Base-by-base conservation (phyloP, 1,140 invertebrate genomes). In the Melanaphis sacchari region DNA sequence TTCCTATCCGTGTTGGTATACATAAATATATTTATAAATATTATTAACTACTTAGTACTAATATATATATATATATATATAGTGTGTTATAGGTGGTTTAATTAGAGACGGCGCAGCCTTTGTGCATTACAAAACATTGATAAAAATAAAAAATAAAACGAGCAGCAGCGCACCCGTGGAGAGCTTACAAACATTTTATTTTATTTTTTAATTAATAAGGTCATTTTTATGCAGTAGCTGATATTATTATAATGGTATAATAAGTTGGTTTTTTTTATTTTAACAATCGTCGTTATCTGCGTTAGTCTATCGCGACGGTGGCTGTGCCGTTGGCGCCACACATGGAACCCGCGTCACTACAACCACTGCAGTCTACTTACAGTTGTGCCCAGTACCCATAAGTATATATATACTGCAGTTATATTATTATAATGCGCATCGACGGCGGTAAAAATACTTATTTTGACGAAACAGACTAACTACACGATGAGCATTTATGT, bases 391-490 rank as follows among this genome's bases (percentile, higher is more conserved):
- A 66, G 59, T 66, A 66, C 31, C 59, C 31, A n/a, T 31, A 66
- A 11, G 24, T 54, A 46, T 36, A 87, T n/a, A n/a, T 26, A 87
- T 87, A 49, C 6, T 46, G 15, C n/a, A 36, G 7, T 15, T 9
- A 49, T 88, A 88, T 88, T 24, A 52, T 49, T 49, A 36, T 88
- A 36, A 88, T 85, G 38, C 22, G 7, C 21, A 82, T 38, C 15
- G 31, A 0, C 31, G n/a, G 18, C 85, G 85, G 46, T 89, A 52
- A 38, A 46, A 52, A 89, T 52, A 52, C 6, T 21, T 36, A 89
- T 89, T 89, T 89, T 89, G 87, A 89, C 87, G 87, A 89, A 89
- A 89, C 46, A 21, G 87, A 89, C 46, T 40, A 31, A 49, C 43
- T 36, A 24, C 22, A 49, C 18, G 40, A 85, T 22, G 18, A 49